A percentile compares a stretch with the other conserved stretches of the same genome.
Conservation (phyloP, 2,888 invertebrate genomes). For the Automeris io region DNA sequence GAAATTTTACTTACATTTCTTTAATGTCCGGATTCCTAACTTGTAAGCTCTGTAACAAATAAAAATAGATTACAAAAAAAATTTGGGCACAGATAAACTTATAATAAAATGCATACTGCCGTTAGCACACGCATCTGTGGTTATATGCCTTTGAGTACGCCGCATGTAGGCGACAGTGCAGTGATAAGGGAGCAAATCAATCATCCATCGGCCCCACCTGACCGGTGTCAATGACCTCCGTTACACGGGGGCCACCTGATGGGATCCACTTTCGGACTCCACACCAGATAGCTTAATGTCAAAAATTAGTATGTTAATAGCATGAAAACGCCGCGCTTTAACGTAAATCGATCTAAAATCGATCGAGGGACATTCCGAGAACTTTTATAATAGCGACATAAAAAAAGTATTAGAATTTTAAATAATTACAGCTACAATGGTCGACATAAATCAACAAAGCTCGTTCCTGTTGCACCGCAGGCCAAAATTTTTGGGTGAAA, state of each 20-base stretch:
- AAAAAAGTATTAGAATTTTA: constrained; percentile 42
- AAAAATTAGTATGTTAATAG: constrained; percentile 42
- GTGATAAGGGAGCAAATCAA: constrained; percentile 73
- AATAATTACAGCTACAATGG: constrained; percentile 31
- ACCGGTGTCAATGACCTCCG: constrained; percentile 64
- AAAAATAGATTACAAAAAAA: constrained; percentile 11
- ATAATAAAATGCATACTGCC: constrained; percentile 24
- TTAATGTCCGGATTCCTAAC: constrained; percentile 28
- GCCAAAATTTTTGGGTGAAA: constrained; percentile 49
- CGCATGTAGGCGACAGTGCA: constrained; percentile 67
- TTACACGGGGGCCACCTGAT: constrained; percentile 55
- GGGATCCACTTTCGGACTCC: constrained; percentile 48
- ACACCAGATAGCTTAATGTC: constrained; percentile 42
- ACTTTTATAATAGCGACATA: constrained; percentile 26
- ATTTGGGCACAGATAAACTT: constrained; percentile 16
- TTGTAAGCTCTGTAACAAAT: constrained; percentile 62
- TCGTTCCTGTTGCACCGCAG: constrained; percentile 57
- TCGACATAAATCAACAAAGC: constrained; percentile 58
- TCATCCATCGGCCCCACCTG: constrained; percentile 69
- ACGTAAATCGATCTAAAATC: constrained; percentile 23
- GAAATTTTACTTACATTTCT: constrained; percentile 47
- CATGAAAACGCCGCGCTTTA: constrained; percentile 13
- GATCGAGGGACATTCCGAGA: constrained; percentile 20
- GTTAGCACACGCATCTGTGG: constrained; percentile 52
- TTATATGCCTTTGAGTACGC: constrained; percentile 67